phyloP scores from a whole-genome alignment of 2,113 vertebrate genomes.

The Alethe castanea region DNA sequence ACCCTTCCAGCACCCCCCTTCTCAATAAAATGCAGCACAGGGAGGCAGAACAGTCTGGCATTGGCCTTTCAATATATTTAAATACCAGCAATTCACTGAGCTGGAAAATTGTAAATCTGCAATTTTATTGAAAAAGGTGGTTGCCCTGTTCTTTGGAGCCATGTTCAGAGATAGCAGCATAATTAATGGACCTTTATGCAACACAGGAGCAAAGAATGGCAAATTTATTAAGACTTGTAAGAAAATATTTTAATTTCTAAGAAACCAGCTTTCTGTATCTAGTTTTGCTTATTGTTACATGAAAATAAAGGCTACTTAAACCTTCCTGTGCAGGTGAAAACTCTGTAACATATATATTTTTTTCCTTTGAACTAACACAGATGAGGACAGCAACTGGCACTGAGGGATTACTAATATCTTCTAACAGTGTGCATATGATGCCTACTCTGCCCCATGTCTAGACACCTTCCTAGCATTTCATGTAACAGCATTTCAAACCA shows the following conservation, averaged over 20 bases:
- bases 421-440: neutral
- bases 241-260: neutral
- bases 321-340: neutral
- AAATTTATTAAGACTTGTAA: slow-evolving; percentile 23
- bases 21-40: neutral
- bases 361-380: neutral
- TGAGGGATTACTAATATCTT: neutral
- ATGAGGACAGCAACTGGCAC: neutral
- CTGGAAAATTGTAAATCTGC: slow-evolving; percentile 68
- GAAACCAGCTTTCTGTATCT: neutral
- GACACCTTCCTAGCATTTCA: neutral
- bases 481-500: neutral
- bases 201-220: neutral
- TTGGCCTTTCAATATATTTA: slow-evolving; percentile 49
- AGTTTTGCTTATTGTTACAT: neutral
- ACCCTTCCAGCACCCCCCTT: neutral
- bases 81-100: slow-evolving; percentile 54
- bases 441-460: neutral
- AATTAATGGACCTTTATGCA: slow-evolving; percentile 43
- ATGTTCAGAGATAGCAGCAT: slow-evolving; percentile 26
- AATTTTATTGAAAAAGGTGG: slow-evolving; percentile 62
- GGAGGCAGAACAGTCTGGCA: neutral
- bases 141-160: slow-evolving; percentile 26
- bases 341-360: neutral
- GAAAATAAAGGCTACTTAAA: neutral